Base-by-base conservation (phyloP, 2,888 invertebrate genomes). In the Ceratothoa steindachneri region DNA sequence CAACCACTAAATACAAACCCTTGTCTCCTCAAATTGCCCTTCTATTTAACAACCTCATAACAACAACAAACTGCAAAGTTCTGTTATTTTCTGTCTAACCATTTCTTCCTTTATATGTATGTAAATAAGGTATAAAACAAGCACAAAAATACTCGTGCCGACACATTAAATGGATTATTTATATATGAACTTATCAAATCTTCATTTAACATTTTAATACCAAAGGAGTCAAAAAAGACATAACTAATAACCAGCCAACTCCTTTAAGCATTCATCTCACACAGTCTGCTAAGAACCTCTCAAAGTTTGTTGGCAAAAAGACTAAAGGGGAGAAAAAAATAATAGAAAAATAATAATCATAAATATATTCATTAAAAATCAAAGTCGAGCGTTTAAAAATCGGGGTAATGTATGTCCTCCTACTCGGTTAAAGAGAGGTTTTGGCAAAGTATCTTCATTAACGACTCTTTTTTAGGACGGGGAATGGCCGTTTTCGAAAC, bases 361-460 rank as follows among this genome's bases (percentile, higher is more conserved):
- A 60, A 60, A 60, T 60, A 60, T 60, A 60, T 60, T 60, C 27
- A 24, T 24, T 3, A 60, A 60, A 60, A 60, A 60, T 22, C 24
- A n/a, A 60, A 60, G 24, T n/a, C 24, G n/a, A 12, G 60, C 24
- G 12, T 24, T 60, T 24, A 60, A 60, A 60, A 60, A 60, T 60
- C 12, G 22, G n/a, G 27, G 60, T 60, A 60, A 60, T 60, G 60
- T 60, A 60, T 60, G 60, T 60, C 24, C 60, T 60, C 60, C 60
- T 24, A 2, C 22, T 60, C n/a, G 60, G 22, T 60, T 60, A 60
- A 60, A 60, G 60, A 60, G 60, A 60, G 60, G 60, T 60, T 60
- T 60, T 60, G 60, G 60, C 60, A 60, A 60, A 60, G 60, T 60
- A 60, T 60, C 60, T 60, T 60, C 60, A 60, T 60, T 60, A 60